phyloP scores from a whole-genome alignment of 2,797 vertebrate species.

The Alectoris magna region DNA sequence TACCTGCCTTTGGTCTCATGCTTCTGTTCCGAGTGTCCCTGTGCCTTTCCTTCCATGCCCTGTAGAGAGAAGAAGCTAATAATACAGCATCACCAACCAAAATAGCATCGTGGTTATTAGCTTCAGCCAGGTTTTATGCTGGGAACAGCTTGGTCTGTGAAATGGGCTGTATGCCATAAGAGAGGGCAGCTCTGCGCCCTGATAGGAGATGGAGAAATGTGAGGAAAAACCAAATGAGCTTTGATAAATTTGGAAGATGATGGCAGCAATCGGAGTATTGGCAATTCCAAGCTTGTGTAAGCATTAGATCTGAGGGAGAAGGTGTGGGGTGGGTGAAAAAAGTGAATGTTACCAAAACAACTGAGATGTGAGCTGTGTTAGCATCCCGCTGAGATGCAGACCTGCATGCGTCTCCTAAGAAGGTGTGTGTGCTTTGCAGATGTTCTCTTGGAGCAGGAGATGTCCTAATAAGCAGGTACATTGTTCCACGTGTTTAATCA shows the following conservation, averaged over 20 bases:
- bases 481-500: conserved; percentile 53
- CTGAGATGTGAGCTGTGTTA: neutral
- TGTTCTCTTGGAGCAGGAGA: conserved; percentile 3
- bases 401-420: neutral
- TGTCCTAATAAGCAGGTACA: conserved; percentile 63
- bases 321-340: neutral
- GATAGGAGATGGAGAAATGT: neutral
- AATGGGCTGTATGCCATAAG: neutral
- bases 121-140: neutral
- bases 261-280: neutral
- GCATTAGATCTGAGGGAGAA: neutral
- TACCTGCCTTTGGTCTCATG: neutral
- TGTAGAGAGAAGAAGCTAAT: neutral
- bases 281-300: conserved; percentile 15
- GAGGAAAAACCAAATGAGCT: neutral
- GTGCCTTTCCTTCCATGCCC: neutral
- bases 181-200: accelerated
- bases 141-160: neutral
- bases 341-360: conserved; percentile 62
- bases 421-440: conserved; percentile 44
- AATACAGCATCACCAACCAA: neutral
- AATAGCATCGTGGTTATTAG: neutral
- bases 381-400: neutral
- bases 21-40: neutral
- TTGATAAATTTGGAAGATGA: neutral